Conservation (phyloP, 1,140 invertebrate species). For the Vanessa atalanta region DNA sequence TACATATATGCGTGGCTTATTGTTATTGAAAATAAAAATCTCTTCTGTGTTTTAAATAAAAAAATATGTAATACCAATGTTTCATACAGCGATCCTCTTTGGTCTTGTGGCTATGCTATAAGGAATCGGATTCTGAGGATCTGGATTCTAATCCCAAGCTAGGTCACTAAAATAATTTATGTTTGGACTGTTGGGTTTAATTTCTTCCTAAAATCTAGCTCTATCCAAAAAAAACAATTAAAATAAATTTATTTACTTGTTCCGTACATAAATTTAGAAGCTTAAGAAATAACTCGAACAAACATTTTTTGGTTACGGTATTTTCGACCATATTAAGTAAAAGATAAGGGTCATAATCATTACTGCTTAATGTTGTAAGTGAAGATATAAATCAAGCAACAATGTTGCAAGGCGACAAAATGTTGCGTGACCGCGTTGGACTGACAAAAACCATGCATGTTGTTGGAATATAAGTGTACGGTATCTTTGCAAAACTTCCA, state of each 20-base stretch:
- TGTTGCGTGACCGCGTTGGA: constrained; percentile 3
- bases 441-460: constrained; percentile 15
- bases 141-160: too few relatives aligned
- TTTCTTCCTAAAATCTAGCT: neutral
- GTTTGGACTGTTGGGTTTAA: too few relatives aligned
- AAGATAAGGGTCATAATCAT: neutral
- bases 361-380: neutral
- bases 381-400: constrained; percentile 9
- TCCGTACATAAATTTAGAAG: neutral
- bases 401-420: constrained; percentile 12
- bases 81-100: too few relatives aligned
- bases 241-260: neutral
- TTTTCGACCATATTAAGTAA: neutral
- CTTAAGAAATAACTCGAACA: neutral
- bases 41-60: too few relatives aligned
- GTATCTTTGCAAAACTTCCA: neutral
- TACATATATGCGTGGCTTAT: neutral
- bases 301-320: neutral
- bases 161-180: too few relatives aligned
- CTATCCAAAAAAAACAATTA: neutral
- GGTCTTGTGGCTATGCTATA: too few relatives aligned
- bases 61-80: too few relatives aligned
- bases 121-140: too few relatives aligned
- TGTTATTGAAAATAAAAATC: too few relatives aligned
- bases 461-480: neutral